Base-by-base conservation (phyloP, 2,888 invertebrate genomes). In the Lasius platythorax region DNA sequence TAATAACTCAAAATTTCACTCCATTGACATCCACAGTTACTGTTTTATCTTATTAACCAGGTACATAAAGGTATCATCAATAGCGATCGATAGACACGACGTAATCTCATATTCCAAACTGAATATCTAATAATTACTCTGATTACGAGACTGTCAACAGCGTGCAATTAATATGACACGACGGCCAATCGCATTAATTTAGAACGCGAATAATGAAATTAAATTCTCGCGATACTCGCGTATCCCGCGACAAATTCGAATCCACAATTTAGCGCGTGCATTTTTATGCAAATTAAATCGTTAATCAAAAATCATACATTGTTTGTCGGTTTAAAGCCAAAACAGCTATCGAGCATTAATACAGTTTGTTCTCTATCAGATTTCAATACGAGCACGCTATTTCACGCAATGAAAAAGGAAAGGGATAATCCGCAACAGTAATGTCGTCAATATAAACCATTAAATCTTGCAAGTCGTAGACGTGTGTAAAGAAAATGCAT, bases 21-120 rank as follows among this genome's bases (percentile, higher is more conserved):
- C 23, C 9, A 75, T 37, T 63, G 74, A 84, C 18, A 43, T 63
- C 50, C 33, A 6, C 12, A 64, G 33, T n/a, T 83, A 73, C 63
- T 64, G 58, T 11, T 61, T 58, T 46, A 64, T 58, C 75, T 87
- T 85, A 83, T 85, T 87, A 79, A 12, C 61, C 15, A 58, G 37
- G 8, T 68, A 64, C 40, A 64, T 53, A 70, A 82, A 70, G 79
- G 56, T 76, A 68, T 89, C 66, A 76, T 75, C 75, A 67, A 66
- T 67, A 11, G 43, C 81, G 82, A 84, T 87, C 86, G 78, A 79
- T 83, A 83, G 33, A 9, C 50, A 40, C 9, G 12, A 53, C 23
- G 23, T 83, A 82, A 89, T 87, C 72, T 72, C 56, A 37, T 82
- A 87, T 76, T 79, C 86, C 61, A 68, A 89, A 83, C 66, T 86